Percentiles rank a stretch among this genome's conserved stretches.
Evolutionary conservation across 2,797 vertebrate genomes (phyloP).

Genomic region (Sebastolobus altivelis): DNA sequence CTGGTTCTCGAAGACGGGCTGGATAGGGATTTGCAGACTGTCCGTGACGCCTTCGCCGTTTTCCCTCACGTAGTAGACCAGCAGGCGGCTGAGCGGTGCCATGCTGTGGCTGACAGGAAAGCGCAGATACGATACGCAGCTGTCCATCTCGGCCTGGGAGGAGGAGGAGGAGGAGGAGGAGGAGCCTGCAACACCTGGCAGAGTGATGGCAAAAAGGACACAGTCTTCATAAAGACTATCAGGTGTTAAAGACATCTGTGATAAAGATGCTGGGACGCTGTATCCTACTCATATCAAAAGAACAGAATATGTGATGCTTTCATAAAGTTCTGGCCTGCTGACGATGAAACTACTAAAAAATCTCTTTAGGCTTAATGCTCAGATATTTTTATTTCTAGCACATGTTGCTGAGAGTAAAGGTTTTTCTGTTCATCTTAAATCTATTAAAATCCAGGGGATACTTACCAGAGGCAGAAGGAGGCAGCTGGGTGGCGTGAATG

Average conservation of each 20-base stretch:
- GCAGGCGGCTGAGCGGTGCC: conserved; percentile 89
- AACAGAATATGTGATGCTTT: not conserved
- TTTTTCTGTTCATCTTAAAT: conserved; percentile 9
- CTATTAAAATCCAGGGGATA: not conserved
- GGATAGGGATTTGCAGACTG: conserved; percentile 89
- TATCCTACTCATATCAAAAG: not conserved
- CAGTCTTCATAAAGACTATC: not conserved
- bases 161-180: conserved; percentile 65
- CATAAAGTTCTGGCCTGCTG: not conserved
- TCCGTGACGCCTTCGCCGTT: conserved; percentile 93
- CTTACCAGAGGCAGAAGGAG: conserved; percentile 76
- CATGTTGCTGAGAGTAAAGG: not conserved
- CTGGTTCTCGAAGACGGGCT: conserved; percentile 91
- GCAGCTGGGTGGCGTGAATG: conserved; percentile 76
- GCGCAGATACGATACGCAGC: conserved; percentile 87
- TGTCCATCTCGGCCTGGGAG: conserved; percentile 82
- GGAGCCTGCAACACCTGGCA: conserved; percentile 71
- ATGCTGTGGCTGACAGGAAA: conserved; percentile 87
- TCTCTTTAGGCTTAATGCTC: not conserved
- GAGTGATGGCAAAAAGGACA: conserved; percentile 17
- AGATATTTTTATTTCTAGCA: not conserved
- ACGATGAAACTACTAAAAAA: not conserved
- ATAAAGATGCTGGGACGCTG: not conserved
- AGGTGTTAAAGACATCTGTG: not conserved
- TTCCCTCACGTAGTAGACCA: conserved; percentile 92